Percentiles rank a stretch among this genome's conserved stretches.
These are phyloP conservation scores for Yoshiicerus persimilis DNA, from an alignment of 1,140 invertebrate species.

Conservation along the genomic window DNA sequence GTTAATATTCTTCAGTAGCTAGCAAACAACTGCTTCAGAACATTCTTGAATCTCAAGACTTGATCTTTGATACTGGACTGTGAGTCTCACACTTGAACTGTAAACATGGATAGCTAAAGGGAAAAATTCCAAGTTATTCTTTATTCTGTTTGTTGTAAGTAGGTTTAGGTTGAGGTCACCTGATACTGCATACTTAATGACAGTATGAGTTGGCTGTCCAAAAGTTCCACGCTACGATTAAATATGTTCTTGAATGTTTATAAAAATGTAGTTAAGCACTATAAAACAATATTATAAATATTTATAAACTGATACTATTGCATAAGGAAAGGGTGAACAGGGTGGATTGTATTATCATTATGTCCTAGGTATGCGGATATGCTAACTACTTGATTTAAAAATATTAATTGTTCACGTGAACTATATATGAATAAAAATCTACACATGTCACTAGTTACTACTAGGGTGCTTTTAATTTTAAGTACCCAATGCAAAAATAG, in stretches of 20 bases:
- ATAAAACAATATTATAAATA: neutral
- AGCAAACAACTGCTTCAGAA: neutral
- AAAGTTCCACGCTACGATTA: constrained; percentile 5
- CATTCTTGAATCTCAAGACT: neutral
- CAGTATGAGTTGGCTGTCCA: neutral
- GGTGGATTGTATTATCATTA: no score
- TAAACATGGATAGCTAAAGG: neutral
- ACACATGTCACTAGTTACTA: no score
- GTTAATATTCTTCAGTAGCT: neutral
- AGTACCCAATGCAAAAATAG: no score
- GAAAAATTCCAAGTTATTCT: neutral
- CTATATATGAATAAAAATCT: no score
- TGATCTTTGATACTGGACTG: constrained; percentile 15
- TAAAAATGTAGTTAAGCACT: neutral
- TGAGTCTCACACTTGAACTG: constrained; percentile 18
- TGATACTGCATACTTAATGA: neutral
- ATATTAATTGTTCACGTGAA: no score
- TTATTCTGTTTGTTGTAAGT: neutral
- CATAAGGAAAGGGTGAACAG: no score
- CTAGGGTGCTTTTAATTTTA: no score
- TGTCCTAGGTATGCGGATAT: no score
- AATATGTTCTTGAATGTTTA: neutral
- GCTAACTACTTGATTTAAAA: no score
- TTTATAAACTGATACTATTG: neutral
- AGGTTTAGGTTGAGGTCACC: neutral